Evolutionary conservation across 2,113 vertebrate genomes (phyloP).

Genomic region (Poeciliopsis prolifica): DNA sequence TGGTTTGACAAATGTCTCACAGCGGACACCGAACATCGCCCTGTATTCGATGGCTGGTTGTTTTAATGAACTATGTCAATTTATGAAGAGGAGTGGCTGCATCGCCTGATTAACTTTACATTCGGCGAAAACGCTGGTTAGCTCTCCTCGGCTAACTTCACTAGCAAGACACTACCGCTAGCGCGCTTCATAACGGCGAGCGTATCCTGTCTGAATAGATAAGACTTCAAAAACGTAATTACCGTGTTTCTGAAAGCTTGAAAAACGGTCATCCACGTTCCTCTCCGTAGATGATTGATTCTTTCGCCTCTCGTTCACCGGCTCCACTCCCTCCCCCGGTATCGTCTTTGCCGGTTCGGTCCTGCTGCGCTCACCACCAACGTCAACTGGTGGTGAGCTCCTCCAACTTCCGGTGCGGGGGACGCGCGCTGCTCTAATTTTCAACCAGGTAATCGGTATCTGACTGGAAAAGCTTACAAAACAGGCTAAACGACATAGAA

Average conservation of each 20-base stretch:
- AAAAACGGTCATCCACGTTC: slow-evolving; percentile 2
- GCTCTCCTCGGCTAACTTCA: slow-evolving; percentile 35
- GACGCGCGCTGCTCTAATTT: neutral
- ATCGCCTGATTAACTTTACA: slow-evolving; percentile 12
- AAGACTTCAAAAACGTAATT: neutral
- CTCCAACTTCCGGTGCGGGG: slow-evolving; percentile 57
- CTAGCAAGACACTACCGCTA: slow-evolving; percentile 25
- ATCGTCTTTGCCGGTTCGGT: slow-evolving; percentile 53
- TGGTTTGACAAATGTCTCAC: neutral
- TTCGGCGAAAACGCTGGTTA: slow-evolving; percentile 20
- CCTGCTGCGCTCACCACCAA: slow-evolving; percentile 49
- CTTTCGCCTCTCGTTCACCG: slow-evolving; percentile 6
- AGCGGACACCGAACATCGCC: accelerated
- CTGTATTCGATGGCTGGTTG: accelerated
- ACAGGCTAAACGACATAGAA: too few species aligned
- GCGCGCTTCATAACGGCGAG: neutral
- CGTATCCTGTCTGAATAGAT: too few species aligned
- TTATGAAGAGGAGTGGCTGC: neutral
- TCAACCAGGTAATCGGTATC: too few species aligned
- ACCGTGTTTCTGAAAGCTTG: neutral
- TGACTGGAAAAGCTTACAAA: too few species aligned
- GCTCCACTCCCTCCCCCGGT: slow-evolving; percentile 38
- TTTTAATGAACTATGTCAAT: neutral
- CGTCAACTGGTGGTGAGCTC: neutral
- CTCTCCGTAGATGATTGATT: slow-evolving; percentile 16